Conservation (phyloP, 2,113 vertebrate genomes). For the Nyctibius bracteatus region DNA sequence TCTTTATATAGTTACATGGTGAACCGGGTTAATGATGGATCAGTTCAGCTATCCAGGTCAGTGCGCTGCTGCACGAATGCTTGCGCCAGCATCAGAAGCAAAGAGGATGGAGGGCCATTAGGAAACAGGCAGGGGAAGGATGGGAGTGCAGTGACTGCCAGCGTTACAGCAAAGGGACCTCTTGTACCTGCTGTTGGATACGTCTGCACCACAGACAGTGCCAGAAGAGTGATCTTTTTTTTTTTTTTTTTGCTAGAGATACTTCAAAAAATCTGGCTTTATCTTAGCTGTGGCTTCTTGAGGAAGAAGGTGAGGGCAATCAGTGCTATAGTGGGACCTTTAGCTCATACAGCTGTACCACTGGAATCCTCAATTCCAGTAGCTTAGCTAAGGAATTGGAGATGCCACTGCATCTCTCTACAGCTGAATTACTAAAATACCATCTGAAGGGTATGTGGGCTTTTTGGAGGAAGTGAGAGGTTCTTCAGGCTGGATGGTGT, state of each 20-base stretch:
- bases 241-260: not conserved
- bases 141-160: not conserved
- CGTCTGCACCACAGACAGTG: not conserved
- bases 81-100: not conserved
- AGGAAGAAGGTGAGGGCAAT: not conserved
- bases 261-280: not conserved
- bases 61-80: not conserved
- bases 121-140: not conserved
- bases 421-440: not conserved
- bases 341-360: not conserved
- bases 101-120: not conserved
- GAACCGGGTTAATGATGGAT: constrained; percentile 54
- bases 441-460: not conserved
- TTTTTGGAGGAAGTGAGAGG: not conserved
- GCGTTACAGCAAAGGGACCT: not conserved
- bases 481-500: not conserved
- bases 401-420: not conserved
- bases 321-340: not conserved
- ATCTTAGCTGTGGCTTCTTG: not conserved
- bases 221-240: not conserved
- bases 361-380: not conserved
- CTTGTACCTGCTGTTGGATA: not conserved
- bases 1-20: constrained; percentile 9
- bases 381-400: not conserved
- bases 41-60: constrained; percentile 24